Conservation (phyloP, 1,140 invertebrate genomes). For the Drosophila simulans region DNA sequence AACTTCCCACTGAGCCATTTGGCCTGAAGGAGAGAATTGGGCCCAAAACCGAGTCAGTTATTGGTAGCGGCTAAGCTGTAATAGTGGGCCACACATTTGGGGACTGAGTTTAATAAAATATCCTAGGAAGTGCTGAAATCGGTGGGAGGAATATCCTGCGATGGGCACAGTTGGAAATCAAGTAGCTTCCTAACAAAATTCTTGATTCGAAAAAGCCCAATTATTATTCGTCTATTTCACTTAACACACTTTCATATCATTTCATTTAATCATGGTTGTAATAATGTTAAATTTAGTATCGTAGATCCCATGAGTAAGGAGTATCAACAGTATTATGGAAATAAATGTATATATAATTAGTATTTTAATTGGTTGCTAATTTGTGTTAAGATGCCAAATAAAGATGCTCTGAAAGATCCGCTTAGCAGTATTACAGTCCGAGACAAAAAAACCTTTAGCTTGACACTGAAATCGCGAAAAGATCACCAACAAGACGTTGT, state of each 20-base stretch:
- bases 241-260: too few relatives aligned
- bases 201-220: too few relatives aligned
- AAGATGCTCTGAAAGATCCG: neutral
- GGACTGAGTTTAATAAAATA: too few relatives aligned
- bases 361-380: neutral
- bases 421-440: conserved; percentile 1
- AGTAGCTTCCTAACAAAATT: too few relatives aligned
- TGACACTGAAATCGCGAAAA: conserved; percentile 56
- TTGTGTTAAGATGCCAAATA: neutral
- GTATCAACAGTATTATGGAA: neutral
- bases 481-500: conserved; percentile 52
- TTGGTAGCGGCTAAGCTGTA: neutral
- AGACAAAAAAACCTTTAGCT: neutral
- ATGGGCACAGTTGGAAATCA: too few relatives aligned
- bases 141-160: too few relatives aligned
- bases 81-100: neutral
- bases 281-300: too few relatives aligned
- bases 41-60: conserved; percentile 45
- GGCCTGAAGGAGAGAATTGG: conserved; percentile 62
- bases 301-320: neutral
- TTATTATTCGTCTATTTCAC: too few relatives aligned
- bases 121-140: too few relatives aligned
- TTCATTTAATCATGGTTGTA: too few relatives aligned
- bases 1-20: conserved; percentile 42
- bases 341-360: neutral